Evolutionary conservation across 2,888 invertebrate genomes (phyloP), one percentile per base, ranked within the genome.

Genomic region (Aphidius colemani): DNA sequence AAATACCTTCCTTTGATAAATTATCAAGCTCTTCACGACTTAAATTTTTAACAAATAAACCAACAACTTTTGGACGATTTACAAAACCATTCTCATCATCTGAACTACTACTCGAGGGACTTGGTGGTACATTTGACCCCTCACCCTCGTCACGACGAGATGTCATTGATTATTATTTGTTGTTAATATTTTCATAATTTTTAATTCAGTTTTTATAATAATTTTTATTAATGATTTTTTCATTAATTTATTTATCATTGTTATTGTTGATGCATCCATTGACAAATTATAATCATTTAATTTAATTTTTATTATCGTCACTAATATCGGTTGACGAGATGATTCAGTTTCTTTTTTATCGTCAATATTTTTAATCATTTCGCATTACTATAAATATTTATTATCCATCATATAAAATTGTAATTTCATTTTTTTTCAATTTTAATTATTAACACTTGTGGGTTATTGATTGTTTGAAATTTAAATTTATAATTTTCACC

Each of bases 61-160:
- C 75, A 40, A 73, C 76, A 59, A 78, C 78, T 59, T 74, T 69
- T 39, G 78, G 78, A 70, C 78, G 76, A 71, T 73, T 75, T 59
- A 74, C 70, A 67, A 79, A 80, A 61, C 79, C 80, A 72, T 80
- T 79, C 70, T 79, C 80, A 74, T 80, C 80, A 66, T 79, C 78
- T 69, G 76, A 74, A 71, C 78, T 77, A 74, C 78, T 77, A 30
- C 5, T 30, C 73, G 78, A 74, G 77, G 78, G 76, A 77, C 74
- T 79, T 70, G 75, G 74, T 74, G 79, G 76, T 72, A 74, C 75
- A 72, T 77, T 75, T 64, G 67, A 69, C 73, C 77, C 79, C 75
- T 77, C 76, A 73, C 79, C 80, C 75, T 77, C 80, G 73, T 74
- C 75, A 70, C 78, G 76, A 73, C 79, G 78, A 71, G 80, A 78